phyloP scores from a whole-genome alignment of 2,797 vertebrate genomes.

The Hephaestus fuliginosus region DNA sequence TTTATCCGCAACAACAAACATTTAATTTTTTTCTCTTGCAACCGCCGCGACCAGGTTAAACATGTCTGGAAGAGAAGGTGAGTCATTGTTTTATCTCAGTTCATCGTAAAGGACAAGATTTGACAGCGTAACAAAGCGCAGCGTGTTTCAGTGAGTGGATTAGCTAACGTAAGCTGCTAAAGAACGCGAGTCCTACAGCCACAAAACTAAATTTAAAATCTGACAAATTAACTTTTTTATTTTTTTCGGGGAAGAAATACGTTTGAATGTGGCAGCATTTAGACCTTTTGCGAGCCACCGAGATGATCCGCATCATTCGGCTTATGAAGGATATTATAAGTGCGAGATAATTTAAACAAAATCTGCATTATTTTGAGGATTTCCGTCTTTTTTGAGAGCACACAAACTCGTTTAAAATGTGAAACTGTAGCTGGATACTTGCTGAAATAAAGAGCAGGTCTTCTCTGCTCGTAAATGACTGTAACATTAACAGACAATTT shows the following conservation, averaged over 20 bases:
- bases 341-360: background rate
- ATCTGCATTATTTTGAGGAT: background rate
- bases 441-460: background rate
- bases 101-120: fast-evolving
- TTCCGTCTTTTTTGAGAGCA: background rate
- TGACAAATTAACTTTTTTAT: background rate
- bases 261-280: fast-evolving
- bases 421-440: too few species aligned
- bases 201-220: background rate
- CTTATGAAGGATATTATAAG: background rate
- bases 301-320: background rate
- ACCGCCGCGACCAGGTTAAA: background rate
- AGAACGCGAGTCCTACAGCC: background rate
- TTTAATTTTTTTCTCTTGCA: background rate
- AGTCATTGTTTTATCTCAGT: background rate
- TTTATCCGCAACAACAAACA: background rate
- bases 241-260: fast-evolving
- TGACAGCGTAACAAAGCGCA: background rate
- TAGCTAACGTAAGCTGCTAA: conserved; percentile 29
- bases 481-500: background rate
- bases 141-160: background rate
- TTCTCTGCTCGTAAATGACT: background rate
- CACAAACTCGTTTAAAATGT: background rate
- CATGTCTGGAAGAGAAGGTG: conserved; percentile 89
- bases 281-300: fast-evolving